Base-by-base conservation (phyloP, 2,888 invertebrate genomes). In the Caprella mutica region DNA sequence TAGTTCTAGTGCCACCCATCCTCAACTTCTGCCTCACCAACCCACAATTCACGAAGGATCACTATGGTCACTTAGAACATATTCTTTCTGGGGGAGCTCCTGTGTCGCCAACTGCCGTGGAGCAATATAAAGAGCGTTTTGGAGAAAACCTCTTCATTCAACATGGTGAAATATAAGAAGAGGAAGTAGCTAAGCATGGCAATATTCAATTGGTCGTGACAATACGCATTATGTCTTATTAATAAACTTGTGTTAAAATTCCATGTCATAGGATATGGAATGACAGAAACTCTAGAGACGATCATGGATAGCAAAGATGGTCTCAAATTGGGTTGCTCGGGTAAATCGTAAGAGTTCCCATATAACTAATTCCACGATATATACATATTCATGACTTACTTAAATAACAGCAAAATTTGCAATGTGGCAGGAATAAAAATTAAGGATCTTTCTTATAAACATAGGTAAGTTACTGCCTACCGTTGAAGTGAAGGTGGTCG, bases 1-100 rank as follows among this genome's bases (percentile, higher is more conserved):
- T n/a, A n/a, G n/a, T n/a, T n/a, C 70, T 84, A 1, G 90, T 87
- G 9, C 90, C 90, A 4, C 88, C 90, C n/a, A 73, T 86, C 55
- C 66, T 77, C 35, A 70, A 76, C 17, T 80, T 86, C 66, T 76
- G 89, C 74, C 78, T 79, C 1, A 77, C 80, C 57, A 77, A 81
- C 70, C 78, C 81, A 0, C 75, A 78, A 27, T 76, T 82, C 3
- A 77, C 72, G 23, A 69, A 75, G n/a, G 76, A 77, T 66, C 78
- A 83, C 67, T 70, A 84, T 17, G 74, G 77, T 23, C 70, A 72
- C 30, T 61, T 84, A 1, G 74, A 77, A 24, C 68, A 70, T 0
- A 67, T 84, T 5, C 69, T 81, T 3, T 77, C 77, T 55, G 85
- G 84, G 0, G 85, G 85, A 0, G 85, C 86, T 0, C 83, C 85